Evolutionary conservation across 2,797 vertebrate species (phyloP), one percentile per base, ranked within the genome.

Genomic region (Brotogeris chrysoptera): DNA sequence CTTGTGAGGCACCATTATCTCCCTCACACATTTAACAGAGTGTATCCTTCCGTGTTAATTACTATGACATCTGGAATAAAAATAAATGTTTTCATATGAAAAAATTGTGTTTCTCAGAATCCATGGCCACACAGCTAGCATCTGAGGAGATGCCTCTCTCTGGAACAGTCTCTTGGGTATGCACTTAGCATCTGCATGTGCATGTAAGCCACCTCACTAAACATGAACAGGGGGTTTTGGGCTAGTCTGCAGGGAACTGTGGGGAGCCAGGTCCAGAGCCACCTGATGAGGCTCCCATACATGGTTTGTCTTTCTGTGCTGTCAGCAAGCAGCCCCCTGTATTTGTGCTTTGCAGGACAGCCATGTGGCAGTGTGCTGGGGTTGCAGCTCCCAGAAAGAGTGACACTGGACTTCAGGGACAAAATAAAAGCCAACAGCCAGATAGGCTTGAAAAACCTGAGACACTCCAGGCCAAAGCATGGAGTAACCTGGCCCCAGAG

Each of bases 71-170:
- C 90, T 88, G 92, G 68, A 57, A 17, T 32, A 84, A 90, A 88
- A 88, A 91, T 36, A 92, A 84, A 86, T 68, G 46, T 87, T 88
- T 95, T 92, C 43, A n/a, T 77, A 64, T 52, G 71, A 93, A 96
- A 94, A 96, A 89, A 74, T 1, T 50, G 17, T 91, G 77, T 91
- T 92, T 52, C 84, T 87, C 68, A 89, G 89, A 93, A 91, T 77
- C 39, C 64, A 44, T 82, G 91, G 66, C 78, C 60, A 89, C 89
- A 91, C 64, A 89, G 60, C 27, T 89, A 91, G 47, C 50, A 64
- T 64, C 50, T 82, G 64, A 60, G 81, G 81, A 92, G 80, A 80
- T 43, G 0, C 21, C 13, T 69, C 28, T 69, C 88, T 76, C 63
- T 34, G 34, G 72, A 73, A 78, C 20, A 49, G 65, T 38, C 69